These are phyloP conservation scores for Netelia fuscicornis DNA, from an alignment of 2,888 invertebrate genomes.

Conservation along the genomic window DNA sequence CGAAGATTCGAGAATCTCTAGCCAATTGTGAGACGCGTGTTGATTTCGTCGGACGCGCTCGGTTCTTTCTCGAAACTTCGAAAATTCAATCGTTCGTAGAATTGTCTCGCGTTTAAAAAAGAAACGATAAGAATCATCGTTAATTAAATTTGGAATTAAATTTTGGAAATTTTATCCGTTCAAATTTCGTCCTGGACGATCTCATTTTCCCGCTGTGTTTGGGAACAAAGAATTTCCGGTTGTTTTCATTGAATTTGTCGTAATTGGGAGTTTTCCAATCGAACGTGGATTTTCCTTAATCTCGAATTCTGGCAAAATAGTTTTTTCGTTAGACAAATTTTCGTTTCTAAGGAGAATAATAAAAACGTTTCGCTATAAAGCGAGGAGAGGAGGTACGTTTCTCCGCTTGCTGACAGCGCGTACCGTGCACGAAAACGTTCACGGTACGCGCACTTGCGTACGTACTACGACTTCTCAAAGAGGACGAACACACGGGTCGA, in stretches of 20 bases:
- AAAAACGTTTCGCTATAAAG: conserved; percentile 37
- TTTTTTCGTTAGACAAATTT: too few relatives aligned
- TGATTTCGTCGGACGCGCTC: conserved; percentile 22
- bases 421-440: conserved; percentile 61
- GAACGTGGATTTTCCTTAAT: neutral
- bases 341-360: too few relatives aligned
- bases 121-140: too few relatives aligned
- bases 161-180: too few relatives aligned
- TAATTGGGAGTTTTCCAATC: too few relatives aligned
- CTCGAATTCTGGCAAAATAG: neutral
- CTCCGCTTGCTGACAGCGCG: conserved; percentile 56
- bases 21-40: neutral
- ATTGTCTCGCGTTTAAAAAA: too few relatives aligned
- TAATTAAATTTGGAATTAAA: too few relatives aligned
- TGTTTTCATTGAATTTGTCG: too few relatives aligned
- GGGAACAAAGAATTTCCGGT: too few relatives aligned
- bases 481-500: neutral
- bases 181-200: too few relatives aligned
- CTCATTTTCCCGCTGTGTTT: too few relatives aligned
- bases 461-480: conserved; percentile 44
- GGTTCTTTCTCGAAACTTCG: neutral
- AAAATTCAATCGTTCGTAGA: too few relatives aligned
- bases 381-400: conserved; percentile 41
- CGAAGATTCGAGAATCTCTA: conserved; percentile 18
- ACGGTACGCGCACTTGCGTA: conserved; percentile 56